Conservation (phyloP, 1,140 invertebrate species). For the Teleogryllus occipitalis region DNA sequence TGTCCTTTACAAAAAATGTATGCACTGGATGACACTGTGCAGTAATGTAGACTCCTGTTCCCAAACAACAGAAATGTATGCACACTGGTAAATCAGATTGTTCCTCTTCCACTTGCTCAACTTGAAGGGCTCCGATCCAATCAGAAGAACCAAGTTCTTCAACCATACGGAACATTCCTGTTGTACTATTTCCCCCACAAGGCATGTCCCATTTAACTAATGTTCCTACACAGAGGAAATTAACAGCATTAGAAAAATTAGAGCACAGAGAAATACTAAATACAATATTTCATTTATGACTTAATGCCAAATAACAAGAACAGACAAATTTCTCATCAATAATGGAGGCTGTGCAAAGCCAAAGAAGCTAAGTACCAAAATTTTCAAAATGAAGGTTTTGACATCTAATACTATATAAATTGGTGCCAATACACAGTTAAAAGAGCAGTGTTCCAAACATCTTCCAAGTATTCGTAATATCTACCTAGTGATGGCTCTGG, state of each 20-base stretch:
- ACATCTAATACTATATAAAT: too few relatives aligned
- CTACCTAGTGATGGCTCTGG: too few relatives aligned
- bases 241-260: not conserved
- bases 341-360: too few relatives aligned
- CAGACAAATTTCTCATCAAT: too few relatives aligned
- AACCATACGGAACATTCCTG: slow-evolving; percentile 20
- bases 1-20: slow-evolving; percentile 24
- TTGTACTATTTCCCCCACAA: not conserved
- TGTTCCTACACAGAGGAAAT: not conserved
- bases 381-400: too few relatives aligned
- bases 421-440: too few relatives aligned
- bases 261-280: too few relatives aligned
- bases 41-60: slow-evolving; percentile 17
- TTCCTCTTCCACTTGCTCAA: slow-evolving; percentile 20
- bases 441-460: too few relatives aligned
- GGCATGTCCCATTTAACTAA: slow-evolving; percentile 11
- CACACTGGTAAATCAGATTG: not conserved
- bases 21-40: slow-evolving; percentile 20
- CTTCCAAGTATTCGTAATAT: too few relatives aligned
- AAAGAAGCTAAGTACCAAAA: too few relatives aligned
- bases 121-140: slow-evolving; percentile 23
- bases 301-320: too few relatives aligned
- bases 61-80: slow-evolving; percentile 6
- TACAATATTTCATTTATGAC: too few relatives aligned
- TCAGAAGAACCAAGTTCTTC: slow-evolving; percentile 24